Percentiles rank a stretch among this genome's conserved stretches.
These are phyloP conservation scores for Rhegmatorhina hoffmannsi DNA, from an alignment of 2,113 vertebrate species.

Conservation along the genomic window DNA sequence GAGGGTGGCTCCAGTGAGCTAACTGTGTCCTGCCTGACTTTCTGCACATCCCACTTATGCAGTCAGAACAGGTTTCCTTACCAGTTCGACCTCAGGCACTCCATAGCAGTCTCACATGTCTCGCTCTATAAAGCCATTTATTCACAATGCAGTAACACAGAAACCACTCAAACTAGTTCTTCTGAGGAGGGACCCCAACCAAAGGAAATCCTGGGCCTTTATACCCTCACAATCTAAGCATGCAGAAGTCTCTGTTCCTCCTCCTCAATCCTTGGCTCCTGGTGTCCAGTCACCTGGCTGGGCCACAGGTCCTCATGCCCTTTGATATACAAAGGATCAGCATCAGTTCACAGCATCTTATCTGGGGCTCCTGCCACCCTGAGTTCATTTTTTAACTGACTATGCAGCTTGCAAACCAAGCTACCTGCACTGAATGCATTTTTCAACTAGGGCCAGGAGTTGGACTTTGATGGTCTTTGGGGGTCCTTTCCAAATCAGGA, in stretches of 20 bases:
- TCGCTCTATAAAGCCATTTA: not conserved
- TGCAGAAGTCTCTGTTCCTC: not conserved
- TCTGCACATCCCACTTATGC: not conserved
- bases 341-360: not conserved
- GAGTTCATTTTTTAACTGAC: not conserved
- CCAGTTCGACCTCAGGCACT: rapidly evolving
- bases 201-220: not conserved
- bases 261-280: not conserved
- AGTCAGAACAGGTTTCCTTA: not conserved
- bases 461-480: not conserved
- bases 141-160: not conserved
- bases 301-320: not conserved
- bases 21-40: not conserved
- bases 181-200: rapidly evolving
- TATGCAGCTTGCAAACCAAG: not conserved
- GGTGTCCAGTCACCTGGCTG: not conserved
- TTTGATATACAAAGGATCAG: not conserved
- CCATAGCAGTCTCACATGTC: not conserved
- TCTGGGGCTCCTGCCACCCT: not conserved
- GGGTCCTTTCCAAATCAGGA: not conserved
- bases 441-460: not conserved
- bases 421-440: not conserved
- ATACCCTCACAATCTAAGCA: not conserved
- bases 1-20: not conserved
- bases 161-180: not conserved